Conservation (phyloP, 2,888 invertebrate species). For the Idaea biselata region DNA sequence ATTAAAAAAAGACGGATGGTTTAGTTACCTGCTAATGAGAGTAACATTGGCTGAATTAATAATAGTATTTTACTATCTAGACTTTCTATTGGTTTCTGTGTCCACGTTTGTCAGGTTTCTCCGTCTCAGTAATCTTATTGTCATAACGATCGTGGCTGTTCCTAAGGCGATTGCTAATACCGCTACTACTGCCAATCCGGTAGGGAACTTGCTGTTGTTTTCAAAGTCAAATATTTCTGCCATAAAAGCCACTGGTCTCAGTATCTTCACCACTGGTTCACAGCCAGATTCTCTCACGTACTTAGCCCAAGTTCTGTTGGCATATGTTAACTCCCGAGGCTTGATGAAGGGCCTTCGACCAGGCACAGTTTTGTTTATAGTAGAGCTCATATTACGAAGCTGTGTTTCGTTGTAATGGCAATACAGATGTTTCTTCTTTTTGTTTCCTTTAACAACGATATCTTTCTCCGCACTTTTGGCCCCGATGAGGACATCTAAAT, state of each 20-base stretch:
- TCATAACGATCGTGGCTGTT: constrained; percentile 59
- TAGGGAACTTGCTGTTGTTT: constrained; percentile 36
- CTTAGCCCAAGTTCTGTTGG: constrained; percentile 86
- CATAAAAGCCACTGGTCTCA: constrained; percentile 65
- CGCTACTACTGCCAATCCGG: constrained; percentile 58
- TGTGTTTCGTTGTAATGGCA: constrained; percentile 83
- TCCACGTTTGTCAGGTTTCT: constrained; percentile 36
- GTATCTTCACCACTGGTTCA: constrained; percentile 74
- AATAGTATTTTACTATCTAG: constrained; percentile 45
- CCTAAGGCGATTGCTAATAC: constrained; percentile 55
- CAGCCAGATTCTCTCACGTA: constrained; percentile 85
- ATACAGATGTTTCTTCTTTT: constrained; percentile 82
- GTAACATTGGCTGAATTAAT: constrained; percentile 15
- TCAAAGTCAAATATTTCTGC: constrained; percentile 43
- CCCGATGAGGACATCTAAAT: constrained; percentile 83
- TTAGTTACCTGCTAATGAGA: constrained; percentile 9
- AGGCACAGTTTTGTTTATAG: constrained; percentile 73
- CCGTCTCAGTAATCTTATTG: constrained; percentile 55
- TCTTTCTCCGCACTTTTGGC: constrained; percentile 83
- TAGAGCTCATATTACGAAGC: constrained; percentile 69
- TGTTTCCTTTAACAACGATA: constrained; percentile 82
- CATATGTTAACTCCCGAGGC: constrained; percentile 78
- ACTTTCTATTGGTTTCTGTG: constrained; percentile 59
- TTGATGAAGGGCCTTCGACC: constrained; percentile 80
- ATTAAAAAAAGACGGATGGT: constrained; percentile 19